These are phyloP conservation scores for Dicyrtomina minuta DNA, from an alignment of 2,888 invertebrate species.

Conservation along the genomic window DNA sequence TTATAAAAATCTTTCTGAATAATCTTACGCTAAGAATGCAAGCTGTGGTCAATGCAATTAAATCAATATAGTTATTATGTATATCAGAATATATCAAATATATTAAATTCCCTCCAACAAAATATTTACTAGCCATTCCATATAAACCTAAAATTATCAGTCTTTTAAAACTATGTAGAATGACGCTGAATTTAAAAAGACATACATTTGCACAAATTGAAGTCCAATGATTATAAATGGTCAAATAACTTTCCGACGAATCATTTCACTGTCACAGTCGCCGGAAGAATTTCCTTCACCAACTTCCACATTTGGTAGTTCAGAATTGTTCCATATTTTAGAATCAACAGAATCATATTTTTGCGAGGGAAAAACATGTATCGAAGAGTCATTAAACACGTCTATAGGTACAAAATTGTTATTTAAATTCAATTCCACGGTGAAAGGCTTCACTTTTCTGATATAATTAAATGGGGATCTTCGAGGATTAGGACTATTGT, in stretches of 20 bases:
- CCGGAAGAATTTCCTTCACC: not conserved
- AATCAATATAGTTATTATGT: too few species aligned
- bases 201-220: too few species aligned
- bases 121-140: too few species aligned
- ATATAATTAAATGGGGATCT: constrained; percentile 64
- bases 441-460: constrained; percentile 63
- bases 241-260: not conserved
- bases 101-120: too few species aligned
- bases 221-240: too few species aligned
- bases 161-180: too few species aligned
- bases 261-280: not conserved
- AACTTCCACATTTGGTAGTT: not conserved
- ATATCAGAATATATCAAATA: too few species aligned
- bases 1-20: too few species aligned
- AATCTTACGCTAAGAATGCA: too few species aligned
- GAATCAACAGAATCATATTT: constrained; percentile 57
- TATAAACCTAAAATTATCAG: too few species aligned
- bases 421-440: constrained; percentile 64
- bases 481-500: constrained; percentile 61
- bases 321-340: not conserved
- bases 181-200: too few species aligned
- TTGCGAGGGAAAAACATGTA: constrained; percentile 68
- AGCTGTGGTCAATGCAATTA: too few species aligned
- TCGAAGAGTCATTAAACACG: constrained; percentile 74
- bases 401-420: constrained; percentile 71